Percentiles rank a stretch among this genome's conserved stretches.
Conservation (phyloP, 2,113 vertebrate species). For the Anguilla japonica region DNA sequence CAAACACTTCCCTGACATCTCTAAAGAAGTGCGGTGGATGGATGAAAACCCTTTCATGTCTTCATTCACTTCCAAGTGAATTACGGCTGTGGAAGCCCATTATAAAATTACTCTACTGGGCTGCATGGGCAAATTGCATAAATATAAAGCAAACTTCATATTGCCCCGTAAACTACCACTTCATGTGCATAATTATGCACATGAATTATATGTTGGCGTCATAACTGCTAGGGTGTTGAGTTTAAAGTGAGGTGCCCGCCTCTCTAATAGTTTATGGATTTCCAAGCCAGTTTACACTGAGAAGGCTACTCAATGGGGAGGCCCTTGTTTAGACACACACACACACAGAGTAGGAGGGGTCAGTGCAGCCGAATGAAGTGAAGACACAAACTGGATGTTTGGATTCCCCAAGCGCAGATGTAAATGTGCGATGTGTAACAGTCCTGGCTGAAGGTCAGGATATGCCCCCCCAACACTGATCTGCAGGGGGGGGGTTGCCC, state of each 20-base stretch:
- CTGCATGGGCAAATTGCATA: neutral
- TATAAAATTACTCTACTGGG: neutral
- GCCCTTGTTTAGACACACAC: neutral
- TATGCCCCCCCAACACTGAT: neutral
- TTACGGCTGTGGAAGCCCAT: neutral
- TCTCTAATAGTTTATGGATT: neutral
- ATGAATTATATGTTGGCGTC: neutral
- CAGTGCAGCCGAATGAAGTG: neutral
- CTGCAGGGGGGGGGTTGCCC: neutral
- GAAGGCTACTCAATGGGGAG: neutral
- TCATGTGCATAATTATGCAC: neutral
- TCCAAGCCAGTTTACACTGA: constrained; percentile 5
- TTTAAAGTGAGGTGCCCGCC: neutral
- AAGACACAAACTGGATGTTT: neutral
- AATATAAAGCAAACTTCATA: neutral
- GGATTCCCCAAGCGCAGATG: neutral
- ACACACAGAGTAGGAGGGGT: neutral
- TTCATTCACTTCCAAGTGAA: neutral
- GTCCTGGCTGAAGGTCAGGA: neutral
- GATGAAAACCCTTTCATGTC: neutral
- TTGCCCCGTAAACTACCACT: neutral
- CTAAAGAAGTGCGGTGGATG: neutral
- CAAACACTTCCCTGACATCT: neutral
- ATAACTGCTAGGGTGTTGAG: neutral
- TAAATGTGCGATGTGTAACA: neutral